Conservation (phyloP, 1,140 invertebrate species). For the Drosophila pruinosa region DNA sequence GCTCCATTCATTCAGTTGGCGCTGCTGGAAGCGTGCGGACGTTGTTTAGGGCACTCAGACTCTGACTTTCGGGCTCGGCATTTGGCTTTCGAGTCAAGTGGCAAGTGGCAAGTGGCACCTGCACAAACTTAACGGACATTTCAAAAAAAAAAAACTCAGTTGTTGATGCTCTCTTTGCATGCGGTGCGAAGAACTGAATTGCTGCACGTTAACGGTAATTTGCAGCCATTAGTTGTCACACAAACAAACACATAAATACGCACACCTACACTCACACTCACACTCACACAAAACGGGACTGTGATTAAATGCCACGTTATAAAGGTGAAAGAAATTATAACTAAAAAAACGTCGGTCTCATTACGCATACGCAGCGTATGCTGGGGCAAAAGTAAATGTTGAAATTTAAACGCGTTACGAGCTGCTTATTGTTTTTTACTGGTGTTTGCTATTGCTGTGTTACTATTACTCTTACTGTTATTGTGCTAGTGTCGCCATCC, state of each 20-base stretch:
- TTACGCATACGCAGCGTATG: slow-evolving; percentile 71
- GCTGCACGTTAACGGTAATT: slow-evolving; percentile 66
- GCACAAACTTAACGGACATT: slow-evolving; percentile 41
- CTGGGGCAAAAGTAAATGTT: slow-evolving; percentile 34
- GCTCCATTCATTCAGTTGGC: slow-evolving; percentile 68
- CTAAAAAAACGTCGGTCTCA: slow-evolving; percentile 40
- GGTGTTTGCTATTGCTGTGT: neutral
- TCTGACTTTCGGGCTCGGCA: slow-evolving; percentile 29
- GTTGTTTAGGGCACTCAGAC: slow-evolving; percentile 57
- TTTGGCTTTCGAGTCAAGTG: slow-evolving; percentile 44
- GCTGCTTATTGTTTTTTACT: slow-evolving; percentile 38
- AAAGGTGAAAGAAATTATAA: slow-evolving; percentile 33
- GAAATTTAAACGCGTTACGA: slow-evolving; percentile 54
- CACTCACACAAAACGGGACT: neutral
- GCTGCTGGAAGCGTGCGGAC: slow-evolving; percentile 71
- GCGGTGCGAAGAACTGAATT: slow-evolving; percentile 36
- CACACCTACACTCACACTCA: slow-evolving; percentile 3
- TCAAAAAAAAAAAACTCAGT: slow-evolving; percentile 36
- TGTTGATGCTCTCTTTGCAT: slow-evolving; percentile 33
- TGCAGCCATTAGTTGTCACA: slow-evolving; percentile 66
- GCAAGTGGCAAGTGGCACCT: slow-evolving; percentile 49
- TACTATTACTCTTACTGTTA: slow-evolving; percentile 1
- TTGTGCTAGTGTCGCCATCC: slow-evolving; percentile 9
- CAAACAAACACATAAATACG: slow-evolving; percentile 22
- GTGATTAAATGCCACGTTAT: slow-evolving; percentile 57